Conservation (phyloP, 2,797 vertebrate genomes). For the Melanotaenia boesemani region DNA sequence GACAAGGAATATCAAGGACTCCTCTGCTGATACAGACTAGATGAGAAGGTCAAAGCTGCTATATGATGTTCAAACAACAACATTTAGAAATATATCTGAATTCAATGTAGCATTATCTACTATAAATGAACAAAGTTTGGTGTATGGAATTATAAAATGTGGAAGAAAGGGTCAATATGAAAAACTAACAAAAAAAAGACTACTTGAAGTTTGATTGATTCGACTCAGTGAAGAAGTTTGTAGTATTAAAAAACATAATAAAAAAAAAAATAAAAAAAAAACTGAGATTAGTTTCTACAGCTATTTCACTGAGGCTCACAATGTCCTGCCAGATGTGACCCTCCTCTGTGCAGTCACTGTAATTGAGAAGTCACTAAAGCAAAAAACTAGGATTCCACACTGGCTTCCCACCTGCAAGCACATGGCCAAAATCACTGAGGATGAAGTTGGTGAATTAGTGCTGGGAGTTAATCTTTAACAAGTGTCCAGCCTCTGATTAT, state of each 20-base stretch:
- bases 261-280: not conserved
- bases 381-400: not conserved
- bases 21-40: constrained; percentile 20
- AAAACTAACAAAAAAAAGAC: not conserved
- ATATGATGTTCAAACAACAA: constrained; percentile 21
- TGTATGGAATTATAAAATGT: not conserved
- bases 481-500: not conserved
- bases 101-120: not conserved
- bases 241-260: not conserved
- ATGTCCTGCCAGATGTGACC: not conserved
- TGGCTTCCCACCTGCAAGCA: not conserved
- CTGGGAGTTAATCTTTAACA: constrained; percentile 1
- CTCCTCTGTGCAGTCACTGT: not conserved
- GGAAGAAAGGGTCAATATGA: not conserved
- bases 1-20: constrained; percentile 52
- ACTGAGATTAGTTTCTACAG: not conserved
- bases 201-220: not conserved
- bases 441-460: not conserved
- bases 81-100: constrained; percentile 23
- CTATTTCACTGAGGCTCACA: not conserved
- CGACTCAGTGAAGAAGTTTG: not conserved
- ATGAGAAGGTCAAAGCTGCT: constrained; percentile 34
- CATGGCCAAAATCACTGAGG: not conserved
- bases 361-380: not conserved
- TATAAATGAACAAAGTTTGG: not conserved